These are phyloP conservation scores for Conomelus anceps DNA, from an alignment of 2,888 invertebrate species.

Conservation along the genomic window DNA sequence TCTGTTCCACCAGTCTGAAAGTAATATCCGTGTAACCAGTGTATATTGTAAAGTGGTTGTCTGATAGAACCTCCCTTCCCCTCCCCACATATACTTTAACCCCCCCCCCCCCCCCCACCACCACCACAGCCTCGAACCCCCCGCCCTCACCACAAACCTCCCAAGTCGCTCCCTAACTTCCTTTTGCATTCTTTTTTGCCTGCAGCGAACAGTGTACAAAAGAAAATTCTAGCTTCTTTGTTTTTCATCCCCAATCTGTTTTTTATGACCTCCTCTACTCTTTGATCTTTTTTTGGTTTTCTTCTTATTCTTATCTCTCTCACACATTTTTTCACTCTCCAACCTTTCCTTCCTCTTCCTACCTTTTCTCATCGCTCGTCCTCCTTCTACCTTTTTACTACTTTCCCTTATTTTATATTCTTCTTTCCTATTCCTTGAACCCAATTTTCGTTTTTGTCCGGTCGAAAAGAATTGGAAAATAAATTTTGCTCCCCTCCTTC, in stretches of 20 bases:
- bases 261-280: background rate
- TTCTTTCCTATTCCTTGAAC: background rate
- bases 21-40: background rate
- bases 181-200: no score
- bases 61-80: no score
- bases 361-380: background rate
- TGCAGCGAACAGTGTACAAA: background rate
- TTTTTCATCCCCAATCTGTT: background rate
- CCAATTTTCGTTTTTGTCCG: background rate
- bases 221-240: background rate
- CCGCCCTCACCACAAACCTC: no score
- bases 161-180: no score
- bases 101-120: no score
- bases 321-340: background rate
- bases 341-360: background rate
- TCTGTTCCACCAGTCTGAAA: background rate
- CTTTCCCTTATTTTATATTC: background rate
- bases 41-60: background rate
- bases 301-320: background rate
- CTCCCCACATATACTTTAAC: no score
- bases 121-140: no score
- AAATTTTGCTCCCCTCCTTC: background rate
- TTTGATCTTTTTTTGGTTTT: background rate
- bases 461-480: background rate
- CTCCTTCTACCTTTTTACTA: background rate